phyloP scores from a whole-genome alignment of 1,140 invertebrate genomes.

The Drosophila bocki region DNA sequence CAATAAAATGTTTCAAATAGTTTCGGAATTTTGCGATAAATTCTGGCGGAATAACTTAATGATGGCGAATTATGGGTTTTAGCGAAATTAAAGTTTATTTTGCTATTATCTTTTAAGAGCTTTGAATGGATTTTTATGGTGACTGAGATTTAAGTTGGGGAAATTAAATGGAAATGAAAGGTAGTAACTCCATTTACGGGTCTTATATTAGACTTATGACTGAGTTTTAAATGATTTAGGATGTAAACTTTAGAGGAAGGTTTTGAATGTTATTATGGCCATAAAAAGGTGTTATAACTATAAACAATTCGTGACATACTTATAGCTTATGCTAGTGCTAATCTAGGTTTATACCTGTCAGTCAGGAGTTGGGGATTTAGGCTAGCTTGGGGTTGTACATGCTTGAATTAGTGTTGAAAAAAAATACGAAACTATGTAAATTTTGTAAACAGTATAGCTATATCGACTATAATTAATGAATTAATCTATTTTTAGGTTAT shows the following conservation, averaged over 20 bases:
- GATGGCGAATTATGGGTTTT: slow-evolving; percentile 17
- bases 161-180: slow-evolving; percentile 15
- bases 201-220: too few relatives aligned
- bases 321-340: neutral
- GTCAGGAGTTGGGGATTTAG: neutral
- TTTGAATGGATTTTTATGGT: slow-evolving; percentile 12
- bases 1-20: slow-evolving; percentile 51
- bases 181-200: slow-evolving; percentile 1
- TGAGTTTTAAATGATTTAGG: neutral
- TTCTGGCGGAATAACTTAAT: slow-evolving; percentile 28
- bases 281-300: neutral
- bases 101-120: neutral
- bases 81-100: slow-evolving; percentile 15
- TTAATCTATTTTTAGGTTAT: neutral
- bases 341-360: neutral
- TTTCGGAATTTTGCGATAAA: slow-evolving; percentile 39
- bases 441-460: neutral
- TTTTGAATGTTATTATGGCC: neutral
- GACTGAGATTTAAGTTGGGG: neutral
- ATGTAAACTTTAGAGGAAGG: neutral
- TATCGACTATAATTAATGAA: too few relatives aligned
- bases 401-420: neutral
- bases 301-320: neutral
- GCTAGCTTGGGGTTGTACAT: neutral
- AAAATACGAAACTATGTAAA: neutral